A percentile compares a stretch with the other conserved stretches of the same genome.
Conservation (phyloP, 2,888 invertebrate genomes). For the Chouioia cunea region DNA sequence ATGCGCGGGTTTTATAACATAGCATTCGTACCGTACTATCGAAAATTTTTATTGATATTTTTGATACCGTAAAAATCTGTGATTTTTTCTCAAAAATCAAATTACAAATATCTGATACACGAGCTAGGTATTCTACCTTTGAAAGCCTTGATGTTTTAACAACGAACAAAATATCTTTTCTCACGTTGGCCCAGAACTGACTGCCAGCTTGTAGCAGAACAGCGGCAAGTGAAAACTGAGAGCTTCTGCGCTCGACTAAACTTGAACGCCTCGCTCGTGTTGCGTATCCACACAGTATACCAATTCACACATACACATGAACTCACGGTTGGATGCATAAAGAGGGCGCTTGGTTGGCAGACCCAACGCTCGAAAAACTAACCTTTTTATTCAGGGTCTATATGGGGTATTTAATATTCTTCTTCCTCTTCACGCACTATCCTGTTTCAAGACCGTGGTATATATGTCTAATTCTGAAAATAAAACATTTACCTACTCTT, state of each 20-base stretch:
- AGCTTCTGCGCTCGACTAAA: constrained; percentile 32
- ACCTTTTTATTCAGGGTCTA: constrained; percentile 12
- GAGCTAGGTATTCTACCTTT: background rate
- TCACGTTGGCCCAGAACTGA: background rate
- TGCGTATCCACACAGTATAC: background rate
- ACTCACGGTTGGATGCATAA: constrained; percentile 5
- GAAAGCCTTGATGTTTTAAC: background rate
- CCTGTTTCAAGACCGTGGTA: too few relatives aligned
- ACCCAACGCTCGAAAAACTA: constrained; percentile 24
- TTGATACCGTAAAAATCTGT: constrained; percentile 2
- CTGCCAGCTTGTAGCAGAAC: constrained; percentile 5
- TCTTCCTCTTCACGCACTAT: too few relatives aligned
- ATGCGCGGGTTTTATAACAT: background rate
- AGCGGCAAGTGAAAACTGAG: constrained; percentile 24
- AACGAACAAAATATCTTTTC: background rate
- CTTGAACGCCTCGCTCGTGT: background rate
- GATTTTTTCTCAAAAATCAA: background rate
- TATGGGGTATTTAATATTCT: too few relatives aligned
- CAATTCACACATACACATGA: background rate
- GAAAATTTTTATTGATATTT: background rate
- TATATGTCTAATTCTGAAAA: too few relatives aligned
- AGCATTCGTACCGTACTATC: background rate
- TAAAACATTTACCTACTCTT: too few relatives aligned
- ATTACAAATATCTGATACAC: constrained; percentile 17
- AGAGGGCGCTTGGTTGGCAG: constrained; percentile 23